Conservation (phyloP, 2,888 invertebrate genomes). For the Mamestra brassicae region DNA sequence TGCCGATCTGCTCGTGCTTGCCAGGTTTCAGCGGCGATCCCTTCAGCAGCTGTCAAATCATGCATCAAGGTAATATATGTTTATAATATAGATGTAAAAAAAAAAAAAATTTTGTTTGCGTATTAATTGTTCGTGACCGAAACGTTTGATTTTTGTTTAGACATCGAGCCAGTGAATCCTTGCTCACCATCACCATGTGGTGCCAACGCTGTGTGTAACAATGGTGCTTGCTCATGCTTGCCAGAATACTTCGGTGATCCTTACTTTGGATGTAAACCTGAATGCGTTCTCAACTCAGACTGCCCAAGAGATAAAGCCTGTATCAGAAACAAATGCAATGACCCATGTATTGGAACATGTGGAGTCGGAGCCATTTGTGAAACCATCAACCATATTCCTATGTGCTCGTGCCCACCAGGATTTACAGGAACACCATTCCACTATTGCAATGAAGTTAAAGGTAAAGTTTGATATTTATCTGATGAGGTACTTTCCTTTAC, state of each 20-base stretch:
- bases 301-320: conserved; percentile 93
- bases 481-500: not conserved
- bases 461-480: conserved; percentile 66
- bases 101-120: not conserved
- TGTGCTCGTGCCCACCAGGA: conserved; percentile 92
- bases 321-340: conserved; percentile 93
- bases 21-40: conserved; percentile 94
- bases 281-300: conserved; percentile 94
- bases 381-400: conserved; percentile 93
- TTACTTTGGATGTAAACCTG: conserved; percentile 94
- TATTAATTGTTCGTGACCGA: not conserved
- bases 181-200: conserved; percentile 94
- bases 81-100: no score
- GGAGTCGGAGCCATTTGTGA: conserved; percentile 91
- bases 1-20: conserved; percentile 93
- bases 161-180: conserved; percentile 86
- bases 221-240: conserved; percentile 93
- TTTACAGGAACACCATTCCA: conserved; percentile 92
- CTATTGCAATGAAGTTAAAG: conserved; percentile 87
- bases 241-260: conserved; percentile 94
- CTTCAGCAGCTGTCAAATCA: conserved; percentile 89
- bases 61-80: conserved; percentile 74
- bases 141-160: conserved; percentile 73
- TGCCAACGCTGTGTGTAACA: conserved; percentile 91
- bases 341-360: conserved; percentile 94